A percentile compares a stretch with the other conserved stretches of the same genome.
Evolutionary conservation across 2,888 invertebrate species (phyloP).

Genomic region (Erebia epiphron): DNA sequence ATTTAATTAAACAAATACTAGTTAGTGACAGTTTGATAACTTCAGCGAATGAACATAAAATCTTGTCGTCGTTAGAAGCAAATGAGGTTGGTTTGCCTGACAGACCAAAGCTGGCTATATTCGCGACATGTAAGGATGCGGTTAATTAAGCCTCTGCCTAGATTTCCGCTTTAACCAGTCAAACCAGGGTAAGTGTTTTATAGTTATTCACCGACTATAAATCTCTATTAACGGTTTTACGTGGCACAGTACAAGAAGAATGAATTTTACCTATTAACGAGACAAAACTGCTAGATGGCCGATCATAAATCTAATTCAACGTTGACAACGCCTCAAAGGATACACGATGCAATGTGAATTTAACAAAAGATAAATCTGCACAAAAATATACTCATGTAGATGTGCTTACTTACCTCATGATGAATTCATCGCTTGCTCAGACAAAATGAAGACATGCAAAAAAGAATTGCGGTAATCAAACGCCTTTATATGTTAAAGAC

Average conservation of each 20-base stretch:
- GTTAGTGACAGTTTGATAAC: conserved; percentile 6
- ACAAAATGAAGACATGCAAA: conserved; percentile 10
- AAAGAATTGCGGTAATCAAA: conserved; percentile 10
- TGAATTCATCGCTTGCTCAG: conserved; percentile 3
- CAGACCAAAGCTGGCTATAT: conserved; percentile 47
- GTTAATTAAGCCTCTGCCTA: conserved; percentile 72
- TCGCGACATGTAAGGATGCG: conserved; percentile 67
- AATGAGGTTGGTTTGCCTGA: conserved; percentile 43
- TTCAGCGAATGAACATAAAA: conserved; percentile 26
- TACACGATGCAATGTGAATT: conserved; percentile 13
- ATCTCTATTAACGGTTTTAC: conserved; percentile 37
- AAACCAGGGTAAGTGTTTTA: conserved; percentile 45
- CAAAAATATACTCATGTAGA: background rate
- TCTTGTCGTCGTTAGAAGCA: conserved; percentile 28
- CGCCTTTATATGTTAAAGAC: background rate
- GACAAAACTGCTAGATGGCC: conserved; percentile 17
- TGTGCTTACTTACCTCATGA: background rate
- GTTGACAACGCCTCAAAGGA: background rate
- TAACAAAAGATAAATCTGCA: conserved; percentile 5
- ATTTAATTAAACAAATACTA: conserved; percentile 13
- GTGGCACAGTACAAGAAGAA: conserved; percentile 24
- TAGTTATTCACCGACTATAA: conserved; percentile 35
- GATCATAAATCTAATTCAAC: conserved; percentile 11
- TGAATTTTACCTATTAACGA: conserved; percentile 17
- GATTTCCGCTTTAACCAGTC: conserved; percentile 77